These are phyloP conservation scores for Metopolophium dirhodum DNA, from an alignment of 1,140 invertebrate species.

Conservation along the genomic window DNA sequence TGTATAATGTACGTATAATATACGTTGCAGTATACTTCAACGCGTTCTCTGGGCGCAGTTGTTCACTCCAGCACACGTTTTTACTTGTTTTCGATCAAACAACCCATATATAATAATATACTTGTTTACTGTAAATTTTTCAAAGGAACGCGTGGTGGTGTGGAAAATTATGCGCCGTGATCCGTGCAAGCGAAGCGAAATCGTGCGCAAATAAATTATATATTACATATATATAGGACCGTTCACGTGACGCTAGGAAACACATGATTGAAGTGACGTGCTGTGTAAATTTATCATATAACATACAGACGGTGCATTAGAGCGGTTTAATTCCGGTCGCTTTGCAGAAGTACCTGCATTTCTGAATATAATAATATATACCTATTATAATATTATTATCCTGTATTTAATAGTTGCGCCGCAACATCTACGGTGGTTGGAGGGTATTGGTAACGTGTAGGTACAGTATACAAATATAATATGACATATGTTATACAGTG, in stretches of 20 bases:
- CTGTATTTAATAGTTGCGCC: neutral
- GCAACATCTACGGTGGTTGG: too few species aligned
- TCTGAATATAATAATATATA: neutral
- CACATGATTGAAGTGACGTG: neutral
- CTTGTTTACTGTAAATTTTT: neutral
- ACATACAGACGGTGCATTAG: neutral
- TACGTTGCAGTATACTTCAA: neutral
- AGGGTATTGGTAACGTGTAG: too few species aligned
- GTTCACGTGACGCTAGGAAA: neutral
- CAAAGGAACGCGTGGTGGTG: neutral
- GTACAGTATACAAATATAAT: too few species aligned
- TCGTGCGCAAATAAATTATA: slow-evolving; percentile 17
- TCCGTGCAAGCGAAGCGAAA: neutral
- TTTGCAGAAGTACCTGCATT: neutral
- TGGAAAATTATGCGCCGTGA: neutral
- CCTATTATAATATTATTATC: neutral
- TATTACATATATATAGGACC: neutral
- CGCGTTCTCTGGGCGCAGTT: neutral
- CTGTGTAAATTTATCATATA: slow-evolving; percentile 3
- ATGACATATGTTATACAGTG: too few species aligned
- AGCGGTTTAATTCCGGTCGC: neutral
- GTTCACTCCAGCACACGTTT: neutral
- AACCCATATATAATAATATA: slow-evolving; percentile 12
- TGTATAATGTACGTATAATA: neutral
- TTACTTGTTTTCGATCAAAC: neutral